Percentiles rank a stretch among this genome's conserved stretches.
Evolutionary conservation across 2,113 vertebrate genomes (phyloP).

Genomic region (Phocoena sinus): DNA sequence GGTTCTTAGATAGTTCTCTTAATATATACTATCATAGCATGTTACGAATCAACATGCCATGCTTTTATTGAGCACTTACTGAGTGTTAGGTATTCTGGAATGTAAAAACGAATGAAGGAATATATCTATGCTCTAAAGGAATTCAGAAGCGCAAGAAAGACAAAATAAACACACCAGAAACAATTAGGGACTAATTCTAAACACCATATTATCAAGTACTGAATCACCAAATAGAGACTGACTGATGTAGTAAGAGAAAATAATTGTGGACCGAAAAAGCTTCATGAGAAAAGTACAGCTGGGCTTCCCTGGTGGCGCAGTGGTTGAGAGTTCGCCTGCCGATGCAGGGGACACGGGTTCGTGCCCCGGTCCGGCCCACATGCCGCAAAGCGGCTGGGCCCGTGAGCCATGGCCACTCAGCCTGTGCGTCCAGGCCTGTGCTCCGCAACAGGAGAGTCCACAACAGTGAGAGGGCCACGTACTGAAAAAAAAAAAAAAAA

Average conservation of each 20-base stretch:
- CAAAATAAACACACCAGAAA: background rate
- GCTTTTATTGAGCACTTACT: background rate
- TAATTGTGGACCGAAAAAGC: background rate
- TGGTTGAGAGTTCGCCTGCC: too few species aligned
- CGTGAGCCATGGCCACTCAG: too few species aligned
- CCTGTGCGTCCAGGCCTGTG: too few species aligned
- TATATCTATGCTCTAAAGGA: background rate
- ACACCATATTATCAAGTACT: background rate
- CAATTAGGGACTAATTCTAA: background rate
- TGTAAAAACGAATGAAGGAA: background rate
- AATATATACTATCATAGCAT: background rate
- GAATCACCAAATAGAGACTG: background rate
- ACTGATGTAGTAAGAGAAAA: background rate
- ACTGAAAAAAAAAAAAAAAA: too few species aligned
- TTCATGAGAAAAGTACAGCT: background rate
- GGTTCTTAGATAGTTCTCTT: background rate
- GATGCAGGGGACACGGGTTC: too few species aligned
- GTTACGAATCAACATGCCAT: background rate
- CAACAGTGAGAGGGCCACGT: too few species aligned
- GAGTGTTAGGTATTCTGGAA: background rate
- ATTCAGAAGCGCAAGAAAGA: background rate
- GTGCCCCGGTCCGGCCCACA: too few species aligned
- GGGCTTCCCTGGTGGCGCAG: too few species aligned
- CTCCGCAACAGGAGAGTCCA: too few species aligned
- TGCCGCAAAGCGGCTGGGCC: too few species aligned